A percentile compares a stretch with the other conserved stretches of the same genome.
Conservation (phyloP, 2,888 invertebrate genomes). For the Aquatica leii region DNA sequence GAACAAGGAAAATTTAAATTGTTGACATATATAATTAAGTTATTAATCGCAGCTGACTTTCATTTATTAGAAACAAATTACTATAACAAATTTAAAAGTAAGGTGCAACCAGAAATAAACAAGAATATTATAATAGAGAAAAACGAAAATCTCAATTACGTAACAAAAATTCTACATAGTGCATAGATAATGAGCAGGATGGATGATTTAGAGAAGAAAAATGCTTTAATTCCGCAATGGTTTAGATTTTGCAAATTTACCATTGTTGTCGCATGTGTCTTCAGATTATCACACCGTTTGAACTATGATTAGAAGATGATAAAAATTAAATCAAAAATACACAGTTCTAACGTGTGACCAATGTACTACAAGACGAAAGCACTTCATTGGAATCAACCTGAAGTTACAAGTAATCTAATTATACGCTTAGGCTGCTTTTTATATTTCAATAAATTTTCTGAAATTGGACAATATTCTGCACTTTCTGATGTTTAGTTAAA, state of each 20-base stretch:
- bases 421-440: conserved; percentile 38
- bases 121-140: neutral
- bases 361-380: conserved; percentile 39
- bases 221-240: conserved; percentile 11
- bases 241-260: conserved; percentile 6
- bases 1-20: conserved; percentile 15
- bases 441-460: conserved; percentile 37
- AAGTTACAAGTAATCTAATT: conserved; percentile 8
- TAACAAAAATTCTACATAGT: neutral
- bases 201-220: neutral
- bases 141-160: neutral
- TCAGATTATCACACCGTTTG: conserved; percentile 34
- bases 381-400: conserved; percentile 31
- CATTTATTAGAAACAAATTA: neutral
- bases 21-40: conserved; percentile 7
- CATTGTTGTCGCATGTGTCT: conserved; percentile 13
- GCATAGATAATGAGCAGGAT: neutral
- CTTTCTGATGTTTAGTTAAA: no score
- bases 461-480: conserved; percentile 35
- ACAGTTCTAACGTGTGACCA: conserved; percentile 34
- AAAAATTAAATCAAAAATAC: conserved; percentile 17
- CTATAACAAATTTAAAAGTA: neutral
- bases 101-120: neutral
- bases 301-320: conserved; percentile 9
- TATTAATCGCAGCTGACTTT: neutral